Base-by-base conservation (phyloP, 2,888 invertebrate genomes). In the Ectemnius cavifrons region DNA sequence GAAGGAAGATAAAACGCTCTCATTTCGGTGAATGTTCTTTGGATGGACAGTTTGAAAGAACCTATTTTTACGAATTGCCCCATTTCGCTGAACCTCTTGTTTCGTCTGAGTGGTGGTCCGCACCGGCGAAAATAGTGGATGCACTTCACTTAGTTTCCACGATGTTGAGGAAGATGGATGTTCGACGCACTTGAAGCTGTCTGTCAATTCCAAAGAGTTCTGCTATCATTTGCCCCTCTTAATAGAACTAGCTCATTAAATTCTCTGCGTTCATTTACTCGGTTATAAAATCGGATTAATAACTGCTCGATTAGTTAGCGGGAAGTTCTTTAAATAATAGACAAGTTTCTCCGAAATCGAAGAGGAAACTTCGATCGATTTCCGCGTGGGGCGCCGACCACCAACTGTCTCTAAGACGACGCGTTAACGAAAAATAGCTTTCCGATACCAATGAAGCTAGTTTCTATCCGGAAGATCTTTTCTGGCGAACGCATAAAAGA, bases 391-490 rank as follows among this genome's bases (percentile, higher is more conserved):
- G n/a, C 52, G 61, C 52, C 27, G 60, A 67, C 64, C 52, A 5
- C 27, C 23, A 13, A 59, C 56, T 47, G 60, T 57, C 63, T 71
- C 56, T 64, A 63, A 52, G 69, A 58, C 59, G 71, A 58, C 57
- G 68, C 57, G 67, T 61, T 73, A 62, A 79, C 78, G 77, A 80
- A 80, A 79, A 67, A 77, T 72, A 65, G 70, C 37, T 67, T 77
- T 75, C 71, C 73, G 56, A 79, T 77, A 77, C 68, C 62, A 63
- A 64, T 62, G 68, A 61, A 58, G 61, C 60, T 47, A 60, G 27
- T 69, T 60, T 63, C 63, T 65, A 69, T 64, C 57, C 69, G 8
- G 61, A 61, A 16, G 16, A 52, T 52, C 16, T 16, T 37, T 1
- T 8, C 37, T 37, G 11, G 37, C 8, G 2, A 8, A 6, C 37